A percentile compares a stretch with the other conserved stretches of the same genome.
Conservation (phyloP, 2,797 vertebrate species). For the Phoxinus dragarum region DNA sequence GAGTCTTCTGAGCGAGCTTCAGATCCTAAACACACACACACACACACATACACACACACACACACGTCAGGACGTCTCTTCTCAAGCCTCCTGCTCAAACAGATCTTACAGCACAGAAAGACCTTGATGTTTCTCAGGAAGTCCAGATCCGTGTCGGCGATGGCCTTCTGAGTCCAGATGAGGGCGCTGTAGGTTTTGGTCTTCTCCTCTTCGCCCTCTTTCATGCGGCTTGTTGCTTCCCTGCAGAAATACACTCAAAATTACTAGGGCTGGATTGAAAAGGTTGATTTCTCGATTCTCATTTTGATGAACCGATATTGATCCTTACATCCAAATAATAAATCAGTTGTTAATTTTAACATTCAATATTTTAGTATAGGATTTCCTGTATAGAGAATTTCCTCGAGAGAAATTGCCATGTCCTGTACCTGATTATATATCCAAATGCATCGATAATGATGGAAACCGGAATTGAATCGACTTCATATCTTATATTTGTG, state of each 20-base stretch:
- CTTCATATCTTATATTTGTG: too few species aligned
- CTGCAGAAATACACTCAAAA: slow-evolving; percentile 66
- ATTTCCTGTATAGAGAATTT: too few species aligned
- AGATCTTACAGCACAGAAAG: background rate
- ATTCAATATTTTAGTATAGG: too few species aligned
- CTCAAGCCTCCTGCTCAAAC: background rate
- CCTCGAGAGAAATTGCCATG: too few species aligned
- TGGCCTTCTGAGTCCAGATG: slow-evolving; percentile 88
- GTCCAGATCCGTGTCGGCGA: slow-evolving; percentile 82
- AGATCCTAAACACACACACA: slow-evolving; percentile 81
- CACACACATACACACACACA: background rate
- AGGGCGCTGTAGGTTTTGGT: slow-evolving; percentile 96
- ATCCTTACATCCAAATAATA: too few species aligned
- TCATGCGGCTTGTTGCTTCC: slow-evolving; percentile 94
- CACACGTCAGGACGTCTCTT: background rate
- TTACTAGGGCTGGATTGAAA: background rate
- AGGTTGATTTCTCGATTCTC: background rate
- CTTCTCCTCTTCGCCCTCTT: slow-evolving; percentile 96
- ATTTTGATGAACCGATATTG: background rate
- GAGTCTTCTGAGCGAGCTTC: slow-evolving; percentile 93
- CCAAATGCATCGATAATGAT: too few species aligned
- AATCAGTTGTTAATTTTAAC: too few species aligned
- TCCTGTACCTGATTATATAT: too few species aligned
- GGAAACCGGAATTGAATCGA: too few species aligned
- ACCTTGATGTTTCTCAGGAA: slow-evolving; percentile 90